Evolutionary conservation across 92 coral and sea anemone genomes (phyloP), one percentile per base, ranked within the genome.

Genomic region (Palythoa heliodiscus): DNA sequence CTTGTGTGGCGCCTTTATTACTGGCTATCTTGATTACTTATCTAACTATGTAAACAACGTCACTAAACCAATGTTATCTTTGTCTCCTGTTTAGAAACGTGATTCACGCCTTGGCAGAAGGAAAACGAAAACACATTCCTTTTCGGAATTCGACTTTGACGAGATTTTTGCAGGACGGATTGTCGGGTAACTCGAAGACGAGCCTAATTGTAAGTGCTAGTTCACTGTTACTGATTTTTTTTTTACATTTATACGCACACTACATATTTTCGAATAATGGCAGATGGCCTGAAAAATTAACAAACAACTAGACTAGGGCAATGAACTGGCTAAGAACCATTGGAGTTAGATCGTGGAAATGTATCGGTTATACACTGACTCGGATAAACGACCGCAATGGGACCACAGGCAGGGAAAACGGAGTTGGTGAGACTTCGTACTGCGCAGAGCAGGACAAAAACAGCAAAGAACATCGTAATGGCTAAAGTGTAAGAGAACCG

Each of bases 81-180:
- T 23, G 43, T 23, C 38, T 86, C 25, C 64, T 68, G 19, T 61
- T 37, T 85, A 94, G 98, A 60, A 94, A 94, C 86, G 98, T 94
- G 20, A 94, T 94, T 64, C 95, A 94, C 71, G 98, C 98, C 2
- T 79, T 94, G 76, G 95, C 98, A 11, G 98, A 94, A 64, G 95
- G 92, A 14, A 93, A 84, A 75, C 91, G 84, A 66, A 91, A 87
- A 19, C 95, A 92, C 86, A 91, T 94, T 40, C 98, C 98, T 6
- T 94, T 87, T 76, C 93, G 98, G 50, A 94, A 94, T 71, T 94
- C 98, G 17, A 88, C 92, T 20, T 63, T 94, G 4, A 94, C 98
- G 7, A 83, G 98, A 35, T 87, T 94, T 16, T 76, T 94, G 40
- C 95, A 94, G 76, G 93, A 94, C 55, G 95, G 98, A 60, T 75